phyloP scores from a whole-genome alignment of 2,113 vertebrate genomes.

The Entomyzon cyanotis region DNA sequence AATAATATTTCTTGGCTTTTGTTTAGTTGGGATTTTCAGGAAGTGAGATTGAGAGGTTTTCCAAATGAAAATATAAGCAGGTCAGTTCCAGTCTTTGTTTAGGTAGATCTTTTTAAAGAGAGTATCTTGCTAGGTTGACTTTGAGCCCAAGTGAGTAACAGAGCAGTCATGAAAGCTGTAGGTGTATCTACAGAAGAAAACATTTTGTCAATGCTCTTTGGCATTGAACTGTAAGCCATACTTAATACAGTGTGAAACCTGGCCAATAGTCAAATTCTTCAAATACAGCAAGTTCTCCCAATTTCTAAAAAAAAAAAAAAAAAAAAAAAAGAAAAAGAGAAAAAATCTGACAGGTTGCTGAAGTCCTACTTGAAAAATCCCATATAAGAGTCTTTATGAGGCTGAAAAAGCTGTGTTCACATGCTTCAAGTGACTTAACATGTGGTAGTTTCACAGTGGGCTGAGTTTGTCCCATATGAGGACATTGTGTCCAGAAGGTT shows the following conservation, averaged over 20 bases:
- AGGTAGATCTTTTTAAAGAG: background rate
- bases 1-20: background rate
- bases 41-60: background rate
- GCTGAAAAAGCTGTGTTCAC: background rate
- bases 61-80: background rate
- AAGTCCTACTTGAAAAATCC: background rate
- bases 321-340: background rate
- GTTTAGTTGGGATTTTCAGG: background rate
- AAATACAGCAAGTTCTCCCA: background rate
- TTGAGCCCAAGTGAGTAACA: background rate
- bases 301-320: background rate
- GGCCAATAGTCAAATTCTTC: background rate
- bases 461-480: background rate
- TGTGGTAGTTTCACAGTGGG: background rate
- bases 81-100: background rate
- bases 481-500: slow-evolving; percentile 1
- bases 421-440: background rate
- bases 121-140: background rate
- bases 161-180: background rate
- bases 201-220: background rate
- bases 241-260: background rate
- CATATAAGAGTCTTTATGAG: background rate
- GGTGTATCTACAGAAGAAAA: background rate
- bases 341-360: background rate
- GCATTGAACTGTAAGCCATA: background rate